A percentile compares a stretch with the other conserved stretches of the same genome.
These are phyloP conservation scores for Neomorphus geoffroyi DNA, from an alignment of 2,797 vertebrate genomes.

Conservation along the genomic window DNA sequence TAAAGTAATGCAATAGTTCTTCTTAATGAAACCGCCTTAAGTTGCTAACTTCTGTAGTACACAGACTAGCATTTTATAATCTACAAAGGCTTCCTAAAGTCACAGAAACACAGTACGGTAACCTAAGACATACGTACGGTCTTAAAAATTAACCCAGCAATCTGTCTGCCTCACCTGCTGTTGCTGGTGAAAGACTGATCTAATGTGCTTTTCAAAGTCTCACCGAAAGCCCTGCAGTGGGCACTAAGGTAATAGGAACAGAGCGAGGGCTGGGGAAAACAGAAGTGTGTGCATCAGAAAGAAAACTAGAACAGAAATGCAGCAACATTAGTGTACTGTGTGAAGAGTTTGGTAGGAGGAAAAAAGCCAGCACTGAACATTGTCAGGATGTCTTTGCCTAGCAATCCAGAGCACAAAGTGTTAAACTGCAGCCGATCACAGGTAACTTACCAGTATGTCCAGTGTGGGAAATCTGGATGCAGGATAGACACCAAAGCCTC, in stretches of 20 bases:
- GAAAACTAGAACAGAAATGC: not conserved
- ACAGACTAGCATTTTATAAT: not conserved
- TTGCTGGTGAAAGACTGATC: not conserved
- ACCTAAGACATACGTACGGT: not conserved
- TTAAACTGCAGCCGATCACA: not conserved
- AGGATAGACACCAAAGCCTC: not conserved
- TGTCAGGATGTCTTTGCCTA: not conserved
- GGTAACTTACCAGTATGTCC: not conserved
- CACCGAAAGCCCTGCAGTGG: not conserved
- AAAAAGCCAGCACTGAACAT: not conserved
- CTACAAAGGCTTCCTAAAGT: not conserved
- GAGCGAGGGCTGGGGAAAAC: not conserved
- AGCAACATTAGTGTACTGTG: not conserved
- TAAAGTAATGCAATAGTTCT: not conserved
- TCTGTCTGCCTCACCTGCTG: not conserved
- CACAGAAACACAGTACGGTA: not conserved
- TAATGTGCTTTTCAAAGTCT: not conserved
- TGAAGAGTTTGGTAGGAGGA: not conserved
- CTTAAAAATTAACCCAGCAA: not conserved
- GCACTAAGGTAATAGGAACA: not conserved
- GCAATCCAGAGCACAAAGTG: not conserved
- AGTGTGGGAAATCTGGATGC: not conserved
- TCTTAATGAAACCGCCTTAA: not conserved
- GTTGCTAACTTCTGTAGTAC: not conserved
- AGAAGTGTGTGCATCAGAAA: not conserved